Base-by-base conservation (phyloP, 2,797 vertebrate species). In the Tokudaia tokunoshimensis region DNA sequence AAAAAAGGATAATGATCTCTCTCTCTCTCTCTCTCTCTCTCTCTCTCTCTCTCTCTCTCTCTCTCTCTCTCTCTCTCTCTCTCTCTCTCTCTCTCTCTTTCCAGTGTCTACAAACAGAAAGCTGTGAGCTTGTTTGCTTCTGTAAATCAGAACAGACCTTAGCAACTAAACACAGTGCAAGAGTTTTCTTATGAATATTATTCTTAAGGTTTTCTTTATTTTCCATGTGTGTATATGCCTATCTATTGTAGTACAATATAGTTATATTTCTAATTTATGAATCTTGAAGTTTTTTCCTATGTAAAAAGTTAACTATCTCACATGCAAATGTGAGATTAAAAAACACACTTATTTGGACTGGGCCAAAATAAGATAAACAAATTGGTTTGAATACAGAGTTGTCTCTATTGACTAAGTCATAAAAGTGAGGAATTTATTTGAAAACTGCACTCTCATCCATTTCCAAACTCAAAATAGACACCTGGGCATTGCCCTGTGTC, bases 381-480 rank as follows among this genome's bases (percentile, higher is more conserved):
- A 96, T 52, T 94, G 87, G 4, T 44, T 37, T 81, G 67, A 11
- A 37, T 79, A 59, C 2, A 37, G 31, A 82, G 20, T 93, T 91
- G 74, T 72, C 24, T 78, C 3, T 50, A 70, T 37, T 83, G n/a
- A 10, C 7, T 22, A 95, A 86, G 44, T 94, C 70, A 85, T 96
- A 95, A 96, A 95, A 93, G 24, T 44, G 76, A 24, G 11, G 8
- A 82, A 95, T 90, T 96, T 80, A 92, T 91, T 96, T 96, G 78
- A 70, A 95, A 97, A 84, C 24, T 80, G 24, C 13, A 55, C 8
- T 80, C 20, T 94, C 52, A 85, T 86, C 26, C 22, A n/a, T 92
- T 82, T 79, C 13, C 41, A 19, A 72, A 79, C 37, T 94, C 70
- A 95, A 67, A 86, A 37, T 59, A 94, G 94, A 79, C 22, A 74